A percentile compares a stretch with the other conserved stretches of the same genome.
Evolutionary conservation across 2,797 vertebrate genomes (phyloP).

Genomic region (Sebastes steindachneri): DNA sequence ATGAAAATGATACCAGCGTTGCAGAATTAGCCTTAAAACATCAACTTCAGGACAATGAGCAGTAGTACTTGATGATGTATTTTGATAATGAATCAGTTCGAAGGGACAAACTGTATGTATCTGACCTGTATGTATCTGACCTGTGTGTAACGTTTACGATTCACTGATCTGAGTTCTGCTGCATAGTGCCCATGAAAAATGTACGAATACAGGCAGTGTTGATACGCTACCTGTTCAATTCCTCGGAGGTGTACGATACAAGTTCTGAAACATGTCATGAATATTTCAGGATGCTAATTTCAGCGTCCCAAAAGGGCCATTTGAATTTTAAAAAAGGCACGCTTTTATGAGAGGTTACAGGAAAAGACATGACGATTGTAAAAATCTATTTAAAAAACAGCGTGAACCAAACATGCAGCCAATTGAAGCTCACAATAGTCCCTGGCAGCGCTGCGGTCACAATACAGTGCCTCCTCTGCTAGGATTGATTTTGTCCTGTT

Average conservation of each 20-base stretch:
- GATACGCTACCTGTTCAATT: conserved; percentile 61
- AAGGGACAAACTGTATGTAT: conserved; percentile 2
- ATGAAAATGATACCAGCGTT: not conserved
- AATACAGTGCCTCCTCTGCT: conserved; percentile 10
- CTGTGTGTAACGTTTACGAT: not conserved
- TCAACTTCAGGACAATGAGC: not conserved
- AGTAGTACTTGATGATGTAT: not conserved
- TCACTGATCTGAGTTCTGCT: conserved; percentile 31
- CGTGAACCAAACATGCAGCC: not conserved
- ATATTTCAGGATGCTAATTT: conserved; percentile 81
- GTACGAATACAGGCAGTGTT: conserved; percentile 37
- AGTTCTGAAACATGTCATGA: conserved; percentile 61
- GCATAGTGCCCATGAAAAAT: conserved; percentile 60
- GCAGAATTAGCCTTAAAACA: not conserved
- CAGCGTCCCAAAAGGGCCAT: conserved; percentile 58
- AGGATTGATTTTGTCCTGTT: conserved; percentile 36
- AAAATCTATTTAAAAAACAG: conserved; percentile 43
- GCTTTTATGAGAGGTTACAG: conserved; percentile 57
- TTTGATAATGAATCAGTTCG: conserved; percentile 18
- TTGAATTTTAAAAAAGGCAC: conserved; percentile 64
- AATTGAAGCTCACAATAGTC: conserved; percentile 20
- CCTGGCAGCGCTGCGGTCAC: conserved; percentile 3
- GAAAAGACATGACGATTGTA: conserved; percentile 36
- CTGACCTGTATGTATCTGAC: not conserved
- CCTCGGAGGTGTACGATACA: conserved; percentile 53